A percentile compares a stretch with the other conserved stretches of the same genome.
Conservation (phyloP, 2,888 invertebrate species). For the Ormia ochracea region DNA sequence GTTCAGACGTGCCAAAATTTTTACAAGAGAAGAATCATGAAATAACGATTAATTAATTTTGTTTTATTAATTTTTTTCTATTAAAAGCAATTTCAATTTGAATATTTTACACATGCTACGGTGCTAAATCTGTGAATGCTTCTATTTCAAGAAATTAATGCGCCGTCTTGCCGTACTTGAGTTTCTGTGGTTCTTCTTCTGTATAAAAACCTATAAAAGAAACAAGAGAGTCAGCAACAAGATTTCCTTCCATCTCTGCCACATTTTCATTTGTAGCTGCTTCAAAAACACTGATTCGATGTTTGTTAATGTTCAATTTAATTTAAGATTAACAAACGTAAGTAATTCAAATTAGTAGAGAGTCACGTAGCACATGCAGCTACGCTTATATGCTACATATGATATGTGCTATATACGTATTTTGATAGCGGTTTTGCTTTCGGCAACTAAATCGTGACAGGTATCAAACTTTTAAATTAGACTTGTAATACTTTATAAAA, state of each 20-base stretch:
- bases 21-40: too few species aligned
- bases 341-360: neutral
- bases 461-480: too few species aligned
- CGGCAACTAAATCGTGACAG: too few species aligned
- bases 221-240: neutral
- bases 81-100: too few species aligned
- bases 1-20: too few species aligned
- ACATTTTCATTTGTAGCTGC: constrained; percentile 10
- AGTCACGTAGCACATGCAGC: neutral
- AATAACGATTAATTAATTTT: too few species aligned
- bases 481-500: too few species aligned
- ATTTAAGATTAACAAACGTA: constrained; percentile 18
- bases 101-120: too few species aligned
- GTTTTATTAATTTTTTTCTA: too few species aligned
- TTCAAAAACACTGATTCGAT: constrained; percentile 11
- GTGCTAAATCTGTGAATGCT: neutral
- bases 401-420: neutral
- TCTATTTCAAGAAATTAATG: neutral
- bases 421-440: too few species aligned
- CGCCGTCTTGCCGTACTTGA: neutral
- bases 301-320: constrained; percentile 19
- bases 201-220: neutral
- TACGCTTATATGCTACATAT: neutral
- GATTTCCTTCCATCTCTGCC: too few species aligned
- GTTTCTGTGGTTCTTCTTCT: neutral